Conservation (phyloP, 2,888 invertebrate species). For the Amphipyra berbera region DNA sequence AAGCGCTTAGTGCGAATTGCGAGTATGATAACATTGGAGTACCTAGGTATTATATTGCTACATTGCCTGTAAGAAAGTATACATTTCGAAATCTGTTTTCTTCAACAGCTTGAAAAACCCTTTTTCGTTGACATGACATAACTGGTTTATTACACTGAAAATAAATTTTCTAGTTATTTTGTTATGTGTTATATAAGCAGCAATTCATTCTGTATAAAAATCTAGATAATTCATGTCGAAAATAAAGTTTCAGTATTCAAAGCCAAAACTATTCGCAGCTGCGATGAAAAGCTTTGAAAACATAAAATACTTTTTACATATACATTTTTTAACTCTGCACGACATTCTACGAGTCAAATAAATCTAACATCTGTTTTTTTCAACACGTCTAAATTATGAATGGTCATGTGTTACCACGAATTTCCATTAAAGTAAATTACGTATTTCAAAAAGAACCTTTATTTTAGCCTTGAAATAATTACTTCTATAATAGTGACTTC, state of each 20-base stretch:
- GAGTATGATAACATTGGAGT: no score
- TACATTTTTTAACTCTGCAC: no score
- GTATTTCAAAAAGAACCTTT: no score
- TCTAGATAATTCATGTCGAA: not conserved
- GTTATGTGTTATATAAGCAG: no score
- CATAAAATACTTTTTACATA: not conserved
- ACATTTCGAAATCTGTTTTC: no score
- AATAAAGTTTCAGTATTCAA: constrained; percentile 15
- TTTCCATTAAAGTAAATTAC: no score
- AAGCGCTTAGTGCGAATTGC: no score
- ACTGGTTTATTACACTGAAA: no score
- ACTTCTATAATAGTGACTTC: not conserved
- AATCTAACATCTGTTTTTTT: not conserved
- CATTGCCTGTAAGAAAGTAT: not conserved
- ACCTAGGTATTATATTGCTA: no score
- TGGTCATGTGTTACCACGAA: not conserved
- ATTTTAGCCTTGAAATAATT: no score
- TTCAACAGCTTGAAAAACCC: not conserved
- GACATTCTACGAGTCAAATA: not conserved
- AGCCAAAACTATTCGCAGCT: not conserved
- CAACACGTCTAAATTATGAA: not conserved
- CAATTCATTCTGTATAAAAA: constrained; percentile 3
- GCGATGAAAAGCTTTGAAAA: not conserved
- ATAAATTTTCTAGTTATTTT: no score
- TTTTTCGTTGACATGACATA: constrained; percentile 1